phyloP scores from a whole-genome alignment of 2,113 vertebrate genomes.

The Thalassarche chlororhynchos region DNA sequence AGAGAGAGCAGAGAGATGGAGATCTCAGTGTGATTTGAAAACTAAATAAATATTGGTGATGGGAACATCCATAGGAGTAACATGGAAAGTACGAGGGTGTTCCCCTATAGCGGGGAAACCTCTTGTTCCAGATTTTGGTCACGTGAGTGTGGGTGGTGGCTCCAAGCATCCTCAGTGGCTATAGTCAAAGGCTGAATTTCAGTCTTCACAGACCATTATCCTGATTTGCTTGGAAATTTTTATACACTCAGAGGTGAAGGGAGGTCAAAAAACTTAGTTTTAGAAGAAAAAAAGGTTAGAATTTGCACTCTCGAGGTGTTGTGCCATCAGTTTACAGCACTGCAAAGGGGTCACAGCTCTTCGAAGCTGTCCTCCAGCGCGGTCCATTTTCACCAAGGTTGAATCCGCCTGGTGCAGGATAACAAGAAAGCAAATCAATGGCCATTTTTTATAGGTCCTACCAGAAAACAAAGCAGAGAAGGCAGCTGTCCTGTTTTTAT shows the following conservation, averaged over 20 bases:
- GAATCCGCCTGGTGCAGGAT: not conserved
- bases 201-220: not conserved
- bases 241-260: not conserved
- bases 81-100: rapidly evolving
- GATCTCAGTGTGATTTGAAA: not conserved
- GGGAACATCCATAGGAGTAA: not conserved
- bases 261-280: not conserved
- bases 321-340: not conserved
- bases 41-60: not conserved
- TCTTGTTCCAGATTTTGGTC: not conserved
- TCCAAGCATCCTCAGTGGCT: not conserved
- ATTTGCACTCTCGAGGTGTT: not conserved
- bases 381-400: not conserved
- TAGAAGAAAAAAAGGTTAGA: too few species aligned
- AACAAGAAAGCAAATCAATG: not conserved
- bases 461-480: not conserved
- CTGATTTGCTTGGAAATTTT: not conserved
- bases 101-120: not conserved
- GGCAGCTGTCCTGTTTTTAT: not conserved
- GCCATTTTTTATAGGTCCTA: not conserved
- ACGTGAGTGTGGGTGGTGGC: rapidly evolving
- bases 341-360: not conserved
- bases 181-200: not conserved
- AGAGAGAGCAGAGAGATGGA: not conserved
- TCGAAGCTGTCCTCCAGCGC: not conserved